Percentiles rank a stretch among this genome's conserved stretches.
phyloP scores from a whole-genome alignment of 30 jellyfish, hydroid and myxozoan genomes.

The Hydra vulgaris region DNA sequence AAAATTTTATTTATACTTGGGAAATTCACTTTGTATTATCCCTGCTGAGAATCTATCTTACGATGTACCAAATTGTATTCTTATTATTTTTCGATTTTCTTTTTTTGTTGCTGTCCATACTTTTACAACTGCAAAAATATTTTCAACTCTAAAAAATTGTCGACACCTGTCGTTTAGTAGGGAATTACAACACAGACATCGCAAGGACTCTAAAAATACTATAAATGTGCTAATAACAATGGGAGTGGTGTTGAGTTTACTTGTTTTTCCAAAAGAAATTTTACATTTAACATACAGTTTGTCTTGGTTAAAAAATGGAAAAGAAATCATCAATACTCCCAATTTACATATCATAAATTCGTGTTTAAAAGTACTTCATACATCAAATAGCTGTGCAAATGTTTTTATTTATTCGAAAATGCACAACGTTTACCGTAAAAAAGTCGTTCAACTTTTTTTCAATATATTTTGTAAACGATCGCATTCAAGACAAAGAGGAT shows the following conservation, averaged over 20 bases:
- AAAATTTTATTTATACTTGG: background rate
- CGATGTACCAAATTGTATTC: constrained; percentile 14
- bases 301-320: constrained; percentile 50
- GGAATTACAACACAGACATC: background rate
- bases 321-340: too few relatives aligned
- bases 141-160: constrained; percentile 3
- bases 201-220: constrained; percentile 36
- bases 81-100: constrained; percentile 9
- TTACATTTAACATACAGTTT: constrained; percentile 30
- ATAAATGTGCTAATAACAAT: constrained; percentile 33
- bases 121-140: constrained; percentile 1
- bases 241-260: constrained; percentile 45
- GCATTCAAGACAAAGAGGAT: too few relatives aligned
- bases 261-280: constrained; percentile 69
- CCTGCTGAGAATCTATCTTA: background rate
- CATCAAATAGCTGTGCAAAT: constrained; percentile 80
- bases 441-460: too few relatives aligned
- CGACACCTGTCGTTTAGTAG: background rate
- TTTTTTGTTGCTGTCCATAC: background rate
- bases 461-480: too few relatives aligned
- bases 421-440: constrained; percentile 39
- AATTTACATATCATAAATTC: constrained; percentile 30
- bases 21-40: background rate
- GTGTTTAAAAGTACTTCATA: constrained; percentile 63
- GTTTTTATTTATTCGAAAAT: constrained; percentile 74